Evolutionary conservation across 2,888 invertebrate genomes (phyloP).

Genomic region (Callyntrura guangdongensis): DNA sequence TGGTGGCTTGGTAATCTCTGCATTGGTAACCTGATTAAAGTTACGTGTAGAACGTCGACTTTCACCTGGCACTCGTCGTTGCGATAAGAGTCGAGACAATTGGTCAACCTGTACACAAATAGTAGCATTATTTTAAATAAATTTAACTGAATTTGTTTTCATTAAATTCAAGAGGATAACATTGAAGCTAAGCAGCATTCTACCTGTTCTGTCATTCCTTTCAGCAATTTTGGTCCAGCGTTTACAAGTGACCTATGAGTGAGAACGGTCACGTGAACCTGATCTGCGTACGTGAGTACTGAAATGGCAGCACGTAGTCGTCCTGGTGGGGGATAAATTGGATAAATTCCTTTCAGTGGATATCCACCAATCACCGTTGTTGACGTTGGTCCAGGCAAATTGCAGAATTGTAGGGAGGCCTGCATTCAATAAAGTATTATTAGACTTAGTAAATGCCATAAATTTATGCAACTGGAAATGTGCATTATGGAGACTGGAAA

Average conservation of each 20-base stretch:
- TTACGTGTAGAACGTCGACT: conserved; percentile 85
- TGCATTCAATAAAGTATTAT: conserved; percentile 70
- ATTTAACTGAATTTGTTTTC: too few relatives aligned
- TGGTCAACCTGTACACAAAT: conserved; percentile 86
- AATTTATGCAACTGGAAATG: not conserved
- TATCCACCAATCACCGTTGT: conserved; percentile 86
- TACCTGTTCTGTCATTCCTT: conserved; percentile 82
- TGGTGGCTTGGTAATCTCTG: conserved; percentile 85
- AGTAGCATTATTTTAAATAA: too few relatives aligned
- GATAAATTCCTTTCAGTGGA: conserved; percentile 86
- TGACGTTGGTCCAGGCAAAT: conserved; percentile 87
- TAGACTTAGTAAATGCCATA: too few relatives aligned
- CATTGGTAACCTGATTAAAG: conserved; percentile 85
- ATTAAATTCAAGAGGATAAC: not conserved
- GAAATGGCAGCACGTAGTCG: conserved; percentile 87
- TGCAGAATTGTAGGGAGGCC: conserved; percentile 86
- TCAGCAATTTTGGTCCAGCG: conserved; percentile 79
- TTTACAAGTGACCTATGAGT: conserved; percentile 86
- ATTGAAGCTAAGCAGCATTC: not conserved
- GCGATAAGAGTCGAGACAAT: conserved; percentile 86
- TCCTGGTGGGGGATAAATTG: conserved; percentile 87
- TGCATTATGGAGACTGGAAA: too few relatives aligned
- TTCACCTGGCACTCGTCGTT: conserved; percentile 87
- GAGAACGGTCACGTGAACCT: conserved; percentile 87
- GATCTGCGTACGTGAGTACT: conserved; percentile 87